These are phyloP conservation scores for Oscheius sp. DNA, from an alignment of 2,888 invertebrate genomes.

Conservation along the genomic window DNA sequence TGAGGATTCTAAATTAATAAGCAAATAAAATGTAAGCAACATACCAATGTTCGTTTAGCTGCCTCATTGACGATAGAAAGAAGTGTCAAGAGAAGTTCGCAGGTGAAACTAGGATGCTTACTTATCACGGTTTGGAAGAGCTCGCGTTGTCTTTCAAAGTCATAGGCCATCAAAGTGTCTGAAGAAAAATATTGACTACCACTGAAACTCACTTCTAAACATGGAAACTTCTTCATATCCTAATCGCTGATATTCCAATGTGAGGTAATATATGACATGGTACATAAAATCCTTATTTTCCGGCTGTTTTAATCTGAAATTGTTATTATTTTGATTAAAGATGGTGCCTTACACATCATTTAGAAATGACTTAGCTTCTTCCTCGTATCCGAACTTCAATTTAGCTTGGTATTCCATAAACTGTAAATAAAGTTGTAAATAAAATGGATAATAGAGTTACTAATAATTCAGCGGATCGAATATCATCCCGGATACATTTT, in stretches of 20 bases:
- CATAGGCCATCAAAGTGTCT: slow-evolving; percentile 8
- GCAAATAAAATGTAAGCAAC: not conserved
- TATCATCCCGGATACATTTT: not conserved
- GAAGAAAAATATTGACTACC: not conserved
- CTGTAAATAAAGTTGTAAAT: not conserved
- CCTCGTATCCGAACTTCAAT: not conserved
- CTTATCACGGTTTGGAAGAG: not conserved
- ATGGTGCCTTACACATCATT: slow-evolving; percentile 3
- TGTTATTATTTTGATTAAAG: not conserved
- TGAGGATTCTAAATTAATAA: not conserved
- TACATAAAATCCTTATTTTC: slow-evolving; percentile 3
- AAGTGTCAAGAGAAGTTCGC: slow-evolving; percentile 15
- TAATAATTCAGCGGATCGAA: not conserved
- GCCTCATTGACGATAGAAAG: slow-evolving; percentile 21
- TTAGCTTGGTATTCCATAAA: slow-evolving; percentile 27
- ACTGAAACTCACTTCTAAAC: slow-evolving; percentile 2
- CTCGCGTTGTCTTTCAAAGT: not conserved
- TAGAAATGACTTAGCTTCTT: slow-evolving; percentile 13
- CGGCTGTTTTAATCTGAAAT: not conserved
- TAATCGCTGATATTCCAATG: slow-evolving; percentile 2
- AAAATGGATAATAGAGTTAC: not conserved
- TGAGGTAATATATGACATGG: not conserved
- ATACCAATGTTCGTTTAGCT: not conserved
- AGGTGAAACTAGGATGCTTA: slow-evolving; percentile 8
- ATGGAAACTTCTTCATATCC: slow-evolving; percentile 13